Conservation (phyloP, 2,113 vertebrate species). For the Orthonyx spaldingii region DNA sequence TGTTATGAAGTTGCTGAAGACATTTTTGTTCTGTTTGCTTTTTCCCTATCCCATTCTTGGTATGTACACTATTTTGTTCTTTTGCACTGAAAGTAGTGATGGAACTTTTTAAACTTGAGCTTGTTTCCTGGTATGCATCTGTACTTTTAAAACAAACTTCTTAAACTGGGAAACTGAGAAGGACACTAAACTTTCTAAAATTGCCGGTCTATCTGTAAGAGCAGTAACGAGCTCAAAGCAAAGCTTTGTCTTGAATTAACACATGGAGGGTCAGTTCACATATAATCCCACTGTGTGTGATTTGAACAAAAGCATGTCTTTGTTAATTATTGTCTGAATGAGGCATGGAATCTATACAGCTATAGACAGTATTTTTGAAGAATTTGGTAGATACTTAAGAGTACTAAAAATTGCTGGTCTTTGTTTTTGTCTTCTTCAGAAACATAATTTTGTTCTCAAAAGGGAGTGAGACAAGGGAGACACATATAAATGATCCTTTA, state of each 20-base stretch:
- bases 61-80: neutral
- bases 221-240: constrained; percentile 12
- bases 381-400: neutral
- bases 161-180: neutral
- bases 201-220: neutral
- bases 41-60: neutral
- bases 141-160: neutral
- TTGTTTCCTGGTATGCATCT: neutral
- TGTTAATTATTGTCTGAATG: constrained; percentile 24
- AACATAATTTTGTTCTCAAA: neutral
- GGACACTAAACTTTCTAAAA: neutral
- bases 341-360: neutral
- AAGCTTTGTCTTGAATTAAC: constrained; percentile 31
- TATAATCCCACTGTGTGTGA: neutral
- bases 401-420: neutral
- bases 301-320: constrained; percentile 31
- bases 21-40: neutral
- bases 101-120: neutral
- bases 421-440: neutral
- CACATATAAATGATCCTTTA: neutral
- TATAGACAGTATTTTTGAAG: neutral
- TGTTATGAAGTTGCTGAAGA: neutral
- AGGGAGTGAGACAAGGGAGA: neutral
- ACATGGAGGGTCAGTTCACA: neutral
- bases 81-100: neutral